Conservation (phyloP, 2,888 invertebrate genomes). For the Proisotoma minuta region DNA sequence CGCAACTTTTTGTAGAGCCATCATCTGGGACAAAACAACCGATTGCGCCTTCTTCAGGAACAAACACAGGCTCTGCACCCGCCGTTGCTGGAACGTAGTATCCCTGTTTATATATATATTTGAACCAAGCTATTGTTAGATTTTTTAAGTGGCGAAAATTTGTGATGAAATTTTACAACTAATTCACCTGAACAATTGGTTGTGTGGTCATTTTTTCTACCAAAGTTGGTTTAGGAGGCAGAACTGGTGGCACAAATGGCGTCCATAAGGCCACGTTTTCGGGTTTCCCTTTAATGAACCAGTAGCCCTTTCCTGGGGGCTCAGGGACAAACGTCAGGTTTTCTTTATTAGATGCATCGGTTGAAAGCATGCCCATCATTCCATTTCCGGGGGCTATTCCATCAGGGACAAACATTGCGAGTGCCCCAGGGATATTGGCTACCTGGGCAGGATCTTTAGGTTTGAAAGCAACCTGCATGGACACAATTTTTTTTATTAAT, state of each 20-base stretch:
- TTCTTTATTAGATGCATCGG: background rate
- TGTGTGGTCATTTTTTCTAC: background rate
- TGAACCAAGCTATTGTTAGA: too few species aligned
- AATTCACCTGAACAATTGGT: background rate
- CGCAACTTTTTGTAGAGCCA: background rate
- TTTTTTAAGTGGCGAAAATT: too few species aligned
- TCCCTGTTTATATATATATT: background rate
- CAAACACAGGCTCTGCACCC: constrained; percentile 9
- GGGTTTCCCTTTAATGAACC: background rate
- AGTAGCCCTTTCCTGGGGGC: background rate
- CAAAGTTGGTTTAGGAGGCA: background rate
- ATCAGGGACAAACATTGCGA: background rate
- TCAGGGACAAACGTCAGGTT: background rate
- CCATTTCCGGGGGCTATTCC: background rate
- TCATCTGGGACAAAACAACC: constrained; percentile 1
- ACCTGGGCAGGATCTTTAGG: background rate
- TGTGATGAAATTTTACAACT: background rate
- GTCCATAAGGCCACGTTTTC: background rate
- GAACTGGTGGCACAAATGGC: background rate
- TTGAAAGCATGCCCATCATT: background rate
- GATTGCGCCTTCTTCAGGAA: constrained; percentile 9
- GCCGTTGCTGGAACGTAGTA: background rate
- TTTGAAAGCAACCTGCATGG: background rate
- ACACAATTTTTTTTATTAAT: background rate
- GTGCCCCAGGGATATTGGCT: background rate